phyloP scores from a whole-genome alignment of 30 jellyfish, hydroid and myxozoan genomes.

The Mastigias papua region DNA sequence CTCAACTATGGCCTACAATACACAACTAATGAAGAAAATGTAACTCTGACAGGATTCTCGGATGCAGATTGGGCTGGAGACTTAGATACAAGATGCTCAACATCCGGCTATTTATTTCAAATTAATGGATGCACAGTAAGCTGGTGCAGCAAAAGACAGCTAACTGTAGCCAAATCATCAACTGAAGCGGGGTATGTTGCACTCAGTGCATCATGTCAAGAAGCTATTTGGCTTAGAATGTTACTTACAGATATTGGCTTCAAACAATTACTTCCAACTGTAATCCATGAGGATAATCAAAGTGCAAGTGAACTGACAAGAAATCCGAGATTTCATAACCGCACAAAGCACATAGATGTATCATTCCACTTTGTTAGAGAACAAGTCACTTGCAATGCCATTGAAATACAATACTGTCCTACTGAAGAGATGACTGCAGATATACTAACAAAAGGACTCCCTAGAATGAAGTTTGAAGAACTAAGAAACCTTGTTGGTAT shows the following conservation, averaged over 20 bases:
- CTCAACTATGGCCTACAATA: slow-evolving; percentile 32
- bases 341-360: not conserved
- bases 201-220: slow-evolving; percentile 17
- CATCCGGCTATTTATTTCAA: slow-evolving; percentile 49
- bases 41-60: not conserved
- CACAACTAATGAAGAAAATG: not conserved
- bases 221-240: slow-evolving; percentile 2
- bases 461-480: too few species aligned
- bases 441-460: too few species aligned
- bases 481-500: not conserved
- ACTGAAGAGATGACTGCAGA: too few species aligned
- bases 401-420: not conserved
- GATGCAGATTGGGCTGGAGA: slow-evolving; percentile 65
- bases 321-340: not conserved
- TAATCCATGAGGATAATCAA: not conserved
- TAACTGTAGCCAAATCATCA: slow-evolving; percentile 21
- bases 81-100: slow-evolving; percentile 25
- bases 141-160: slow-evolving; percentile 37
- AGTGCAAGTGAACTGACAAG: not conserved
- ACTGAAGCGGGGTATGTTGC: slow-evolving; percentile 28
- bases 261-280: not conserved
- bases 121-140: slow-evolving; percentile 31
- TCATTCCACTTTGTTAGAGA: not conserved
- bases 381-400: not conserved
- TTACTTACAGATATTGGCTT: not conserved